phyloP scores from a whole-genome alignment of 2,113 vertebrate species.

The Morone saxatilis region DNA sequence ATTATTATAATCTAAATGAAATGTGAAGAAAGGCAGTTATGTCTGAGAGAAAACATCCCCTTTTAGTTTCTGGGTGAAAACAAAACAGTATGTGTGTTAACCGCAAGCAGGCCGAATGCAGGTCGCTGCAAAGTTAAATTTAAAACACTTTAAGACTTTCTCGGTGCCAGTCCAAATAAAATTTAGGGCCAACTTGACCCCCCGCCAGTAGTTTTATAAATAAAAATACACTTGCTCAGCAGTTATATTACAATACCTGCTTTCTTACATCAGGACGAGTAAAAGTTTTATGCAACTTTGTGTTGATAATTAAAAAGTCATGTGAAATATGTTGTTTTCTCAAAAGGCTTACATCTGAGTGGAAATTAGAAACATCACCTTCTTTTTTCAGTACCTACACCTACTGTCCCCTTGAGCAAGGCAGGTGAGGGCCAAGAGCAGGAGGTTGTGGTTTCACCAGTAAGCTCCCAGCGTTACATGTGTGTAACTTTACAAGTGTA shows the following conservation, averaged over 20 bases:
- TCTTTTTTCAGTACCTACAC: background rate
- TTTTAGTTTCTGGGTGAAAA: conserved; percentile 13
- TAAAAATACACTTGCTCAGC: conserved; percentile 65
- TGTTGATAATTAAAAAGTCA: conserved; percentile 42
- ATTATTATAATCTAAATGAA: background rate
- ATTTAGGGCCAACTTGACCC: conserved; percentile 12
- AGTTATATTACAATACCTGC: conserved; percentile 51
- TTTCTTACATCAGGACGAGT: conserved; percentile 37
- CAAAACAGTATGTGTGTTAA: conserved; percentile 14
- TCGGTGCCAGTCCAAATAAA: conserved; percentile 55
- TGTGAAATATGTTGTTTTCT: conserved; percentile 9
- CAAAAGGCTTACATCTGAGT: background rate
- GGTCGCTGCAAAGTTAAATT: conserved; percentile 47
- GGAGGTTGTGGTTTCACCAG: conserved; percentile 41
- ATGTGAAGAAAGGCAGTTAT: background rate
- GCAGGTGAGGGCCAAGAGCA: conserved; percentile 25
- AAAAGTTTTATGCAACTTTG: conserved; percentile 27
- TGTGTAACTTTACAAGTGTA: background rate
- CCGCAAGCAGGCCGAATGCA: conserved; percentile 25
- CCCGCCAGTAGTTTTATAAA: conserved; percentile 44
- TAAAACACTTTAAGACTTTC: conserved; percentile 51
- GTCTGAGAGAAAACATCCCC: conserved; percentile 2
- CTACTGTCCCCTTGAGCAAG: conserved; percentile 62
- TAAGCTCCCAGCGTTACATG: conserved; percentile 44
- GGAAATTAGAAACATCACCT: conserved; percentile 15